A percentile compares a stretch with the other conserved stretches of the same genome.
Conservation (phyloP, 2,797 vertebrate genomes). For the Myoxocephalus aenaeus region DNA sequence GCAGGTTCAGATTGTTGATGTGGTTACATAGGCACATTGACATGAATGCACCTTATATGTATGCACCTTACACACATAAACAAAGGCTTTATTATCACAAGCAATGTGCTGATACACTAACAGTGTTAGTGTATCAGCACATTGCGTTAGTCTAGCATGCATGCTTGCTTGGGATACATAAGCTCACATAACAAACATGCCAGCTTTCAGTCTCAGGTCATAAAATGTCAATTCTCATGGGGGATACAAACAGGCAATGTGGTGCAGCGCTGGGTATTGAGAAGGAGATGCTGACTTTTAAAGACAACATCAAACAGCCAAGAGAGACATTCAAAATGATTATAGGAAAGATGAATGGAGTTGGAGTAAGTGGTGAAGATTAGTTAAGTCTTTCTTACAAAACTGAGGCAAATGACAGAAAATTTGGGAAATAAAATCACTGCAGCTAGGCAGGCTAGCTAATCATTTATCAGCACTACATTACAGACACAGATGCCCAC, state of each 20-base stretch:
- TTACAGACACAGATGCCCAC: constrained; percentile 5
- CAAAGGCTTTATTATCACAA: background rate
- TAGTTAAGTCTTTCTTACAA: background rate
- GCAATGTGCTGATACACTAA: background rate
- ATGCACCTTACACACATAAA: background rate
- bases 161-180: background rate
- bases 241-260: background rate
- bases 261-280: background rate
- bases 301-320: background rate
- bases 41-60: background rate
- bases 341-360: background rate
- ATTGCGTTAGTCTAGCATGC: too few species aligned
- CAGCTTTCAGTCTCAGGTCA: background rate
- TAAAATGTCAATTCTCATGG: background rate
- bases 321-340: background rate
- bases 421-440: background rate
- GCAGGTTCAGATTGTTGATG: background rate
- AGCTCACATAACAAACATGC: background rate
- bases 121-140: too few species aligned
- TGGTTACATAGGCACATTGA: constrained; percentile 2
- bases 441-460: background rate
- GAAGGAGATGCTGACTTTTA: background rate
- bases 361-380: background rate
- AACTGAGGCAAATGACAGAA: background rate
- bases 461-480: constrained; percentile 13